phyloP scores from a whole-genome alignment of 2,113 vertebrate species.

The Ochotona princeps region DNA sequence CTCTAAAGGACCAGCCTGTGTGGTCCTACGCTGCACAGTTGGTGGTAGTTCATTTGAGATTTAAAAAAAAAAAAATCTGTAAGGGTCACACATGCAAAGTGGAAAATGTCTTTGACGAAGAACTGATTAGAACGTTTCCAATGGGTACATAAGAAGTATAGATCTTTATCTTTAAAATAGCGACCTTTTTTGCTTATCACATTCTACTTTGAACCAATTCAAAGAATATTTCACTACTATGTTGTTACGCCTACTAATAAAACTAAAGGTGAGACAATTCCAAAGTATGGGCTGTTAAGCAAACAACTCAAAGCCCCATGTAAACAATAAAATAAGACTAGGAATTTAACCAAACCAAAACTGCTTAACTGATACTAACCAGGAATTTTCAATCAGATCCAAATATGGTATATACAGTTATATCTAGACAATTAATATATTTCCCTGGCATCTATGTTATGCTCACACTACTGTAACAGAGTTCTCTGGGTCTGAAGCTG shows the following conservation, averaged over 20 bases:
- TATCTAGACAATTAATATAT: not conserved
- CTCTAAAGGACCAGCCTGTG: not conserved
- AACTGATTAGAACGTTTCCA: not conserved
- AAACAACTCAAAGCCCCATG: not conserved
- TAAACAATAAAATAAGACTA: not conserved
- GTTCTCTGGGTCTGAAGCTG: not conserved
- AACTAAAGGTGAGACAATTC: not conserved
- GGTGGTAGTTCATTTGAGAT: not conserved
- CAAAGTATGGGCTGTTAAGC: not conserved
- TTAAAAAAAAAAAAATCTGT: not conserved
- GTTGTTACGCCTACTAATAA: not conserved
- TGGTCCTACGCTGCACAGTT: not conserved
- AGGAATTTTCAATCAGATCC: not conserved
- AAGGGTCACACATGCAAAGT: not conserved
- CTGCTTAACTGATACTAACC: not conserved
- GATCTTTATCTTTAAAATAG: not conserved
- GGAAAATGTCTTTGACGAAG: not conserved
- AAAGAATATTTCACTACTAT: not conserved
- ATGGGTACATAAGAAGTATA: not conserved
- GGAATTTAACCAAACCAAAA: not conserved
- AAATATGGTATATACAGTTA: not conserved
- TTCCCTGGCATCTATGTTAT: not conserved
- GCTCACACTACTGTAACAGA: not conserved
- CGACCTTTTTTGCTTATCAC: not conserved
- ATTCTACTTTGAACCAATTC: conserved; percentile 7